These are phyloP conservation scores for Onthophagus sagittarius DNA, from an alignment of 2,888 invertebrate genomes.

Conservation along the genomic window DNA sequence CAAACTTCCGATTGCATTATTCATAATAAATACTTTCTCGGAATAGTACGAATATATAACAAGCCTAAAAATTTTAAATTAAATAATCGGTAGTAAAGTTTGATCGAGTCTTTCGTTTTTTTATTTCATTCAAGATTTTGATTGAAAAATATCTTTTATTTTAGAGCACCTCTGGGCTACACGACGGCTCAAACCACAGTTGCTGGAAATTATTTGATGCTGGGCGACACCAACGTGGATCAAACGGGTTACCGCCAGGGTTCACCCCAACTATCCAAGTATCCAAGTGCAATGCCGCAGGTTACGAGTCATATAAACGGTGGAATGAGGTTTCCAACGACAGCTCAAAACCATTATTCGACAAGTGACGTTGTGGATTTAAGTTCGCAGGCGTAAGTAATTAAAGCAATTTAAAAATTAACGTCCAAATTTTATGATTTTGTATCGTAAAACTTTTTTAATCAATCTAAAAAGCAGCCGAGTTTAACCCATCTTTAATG, in stretches of 20 bases:
- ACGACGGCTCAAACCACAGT: conserved; percentile 43
- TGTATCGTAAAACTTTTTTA: too few species aligned
- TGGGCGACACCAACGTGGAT: conserved; percentile 42
- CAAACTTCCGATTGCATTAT: too few species aligned
- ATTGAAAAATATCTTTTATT: conserved; percentile 31
- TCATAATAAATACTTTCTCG: too few species aligned
- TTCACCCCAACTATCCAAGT: conserved; percentile 49
- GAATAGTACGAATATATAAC: too few species aligned
- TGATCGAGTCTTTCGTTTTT: too few species aligned
- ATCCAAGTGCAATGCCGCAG: conserved; percentile 56
- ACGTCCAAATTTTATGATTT: too few species aligned
- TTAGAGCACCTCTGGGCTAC: conserved; percentile 49
- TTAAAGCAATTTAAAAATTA: too few species aligned
- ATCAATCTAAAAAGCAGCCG: too few species aligned
- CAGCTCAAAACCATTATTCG: conserved; percentile 29
- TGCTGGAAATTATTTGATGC: conserved; percentile 48
- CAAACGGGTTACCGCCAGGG: conserved; percentile 43
- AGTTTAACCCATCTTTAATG: too few species aligned
- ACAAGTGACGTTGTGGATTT: conserved; percentile 31
- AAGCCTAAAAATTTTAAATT: too few species aligned
- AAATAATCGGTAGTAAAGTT: too few species aligned
- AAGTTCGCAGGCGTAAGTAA: conserved; percentile 22
- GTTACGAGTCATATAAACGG: conserved; percentile 47
- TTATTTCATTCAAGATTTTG: not conserved
- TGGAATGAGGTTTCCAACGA: conserved; percentile 37